phyloP scores from a whole-genome alignment of 2,113 vertebrate species.

The Phaethornis superciliosus region DNA sequence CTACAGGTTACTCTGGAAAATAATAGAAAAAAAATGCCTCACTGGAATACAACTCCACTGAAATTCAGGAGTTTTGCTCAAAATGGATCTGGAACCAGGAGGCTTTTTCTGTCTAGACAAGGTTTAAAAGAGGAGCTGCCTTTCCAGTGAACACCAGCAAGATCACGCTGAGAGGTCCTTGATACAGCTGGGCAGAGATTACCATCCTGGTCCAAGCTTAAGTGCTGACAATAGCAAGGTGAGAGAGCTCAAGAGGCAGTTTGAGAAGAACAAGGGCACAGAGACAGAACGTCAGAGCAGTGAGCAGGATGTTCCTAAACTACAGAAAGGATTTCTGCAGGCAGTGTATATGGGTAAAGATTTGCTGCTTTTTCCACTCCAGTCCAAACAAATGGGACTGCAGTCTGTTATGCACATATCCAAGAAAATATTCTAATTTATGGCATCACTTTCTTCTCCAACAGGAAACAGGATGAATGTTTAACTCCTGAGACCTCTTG shows the following conservation, averaged over 20 bases:
- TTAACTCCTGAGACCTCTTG: not conserved
- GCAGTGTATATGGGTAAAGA: not conserved
- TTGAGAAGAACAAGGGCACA: not conserved
- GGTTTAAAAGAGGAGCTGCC: not conserved
- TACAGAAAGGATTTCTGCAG: conserved; percentile 11
- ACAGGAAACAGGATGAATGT: conserved; percentile 19
- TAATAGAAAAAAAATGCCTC: not conserved
- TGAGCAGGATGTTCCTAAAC: not conserved
- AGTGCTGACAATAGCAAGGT: not conserved
- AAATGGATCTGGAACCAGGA: not conserved
- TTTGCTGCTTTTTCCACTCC: conserved; percentile 8
- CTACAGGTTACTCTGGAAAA: not conserved
- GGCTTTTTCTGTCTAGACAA: not conserved
- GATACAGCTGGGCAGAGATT: not conserved
- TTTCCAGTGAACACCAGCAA: not conserved
- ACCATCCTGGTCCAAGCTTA: not conserved
- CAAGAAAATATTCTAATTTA: conserved; percentile 36
- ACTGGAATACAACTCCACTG: not conserved
- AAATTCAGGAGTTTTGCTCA: not conserved
- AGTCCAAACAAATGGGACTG: not conserved
- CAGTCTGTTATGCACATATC: not conserved
- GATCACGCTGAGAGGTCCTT: not conserved
- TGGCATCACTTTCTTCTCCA: conserved; percentile 9
- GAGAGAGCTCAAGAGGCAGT: not conserved
- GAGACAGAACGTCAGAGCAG: not conserved